phyloP scores from a whole-genome alignment of 2,797 vertebrate species.

The Epinephelus malabaricus region DNA sequence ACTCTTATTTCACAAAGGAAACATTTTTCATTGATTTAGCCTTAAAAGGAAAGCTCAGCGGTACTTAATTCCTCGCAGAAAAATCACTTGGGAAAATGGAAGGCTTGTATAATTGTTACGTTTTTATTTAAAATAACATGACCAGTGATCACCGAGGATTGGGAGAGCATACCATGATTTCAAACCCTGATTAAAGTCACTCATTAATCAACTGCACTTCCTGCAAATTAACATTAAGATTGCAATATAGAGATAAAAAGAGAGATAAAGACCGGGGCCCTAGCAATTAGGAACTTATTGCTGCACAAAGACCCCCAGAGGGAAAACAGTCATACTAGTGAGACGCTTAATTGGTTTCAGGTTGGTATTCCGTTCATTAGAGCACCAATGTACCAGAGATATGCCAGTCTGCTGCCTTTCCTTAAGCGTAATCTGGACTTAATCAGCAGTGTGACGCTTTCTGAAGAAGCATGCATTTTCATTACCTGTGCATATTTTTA shows the following conservation, averaged over 20 bases:
- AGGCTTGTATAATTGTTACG: background rate
- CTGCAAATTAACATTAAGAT: conserved; percentile 74
- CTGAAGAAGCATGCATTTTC: conserved; percentile 45
- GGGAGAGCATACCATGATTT: conserved; percentile 40
- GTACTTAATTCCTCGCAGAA: conserved; percentile 22
- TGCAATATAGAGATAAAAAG: conserved; percentile 72
- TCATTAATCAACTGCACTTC: conserved; percentile 69
- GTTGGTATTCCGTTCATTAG: conserved; percentile 71
- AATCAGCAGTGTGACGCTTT: conserved; percentile 52
- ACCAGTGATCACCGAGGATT: conserved; percentile 36
- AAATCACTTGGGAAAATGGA: conserved; percentile 4
- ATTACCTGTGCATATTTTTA: conserved; percentile 46
- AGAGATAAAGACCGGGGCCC: conserved; percentile 60
- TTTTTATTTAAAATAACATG: conserved; percentile 28
- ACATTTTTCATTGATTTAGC: conserved; percentile 57
- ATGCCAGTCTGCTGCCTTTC: conserved; percentile 52
- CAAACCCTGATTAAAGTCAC: conserved; percentile 64
- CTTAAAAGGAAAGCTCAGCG: conserved; percentile 15
- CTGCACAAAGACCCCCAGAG: conserved; percentile 76
- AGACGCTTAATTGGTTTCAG: conserved; percentile 79
- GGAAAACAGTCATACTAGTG: conserved; percentile 63
- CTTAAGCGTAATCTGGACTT: conserved; percentile 58
- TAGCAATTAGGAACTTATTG: conserved; percentile 80
- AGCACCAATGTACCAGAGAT: conserved; percentile 42
- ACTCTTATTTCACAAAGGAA: conserved; percentile 59